Evolutionary conservation across 2,888 invertebrate species (phyloP), one percentile per base, ranked within the genome.

Genomic region (Drosophila pseudotakahashii): DNA sequence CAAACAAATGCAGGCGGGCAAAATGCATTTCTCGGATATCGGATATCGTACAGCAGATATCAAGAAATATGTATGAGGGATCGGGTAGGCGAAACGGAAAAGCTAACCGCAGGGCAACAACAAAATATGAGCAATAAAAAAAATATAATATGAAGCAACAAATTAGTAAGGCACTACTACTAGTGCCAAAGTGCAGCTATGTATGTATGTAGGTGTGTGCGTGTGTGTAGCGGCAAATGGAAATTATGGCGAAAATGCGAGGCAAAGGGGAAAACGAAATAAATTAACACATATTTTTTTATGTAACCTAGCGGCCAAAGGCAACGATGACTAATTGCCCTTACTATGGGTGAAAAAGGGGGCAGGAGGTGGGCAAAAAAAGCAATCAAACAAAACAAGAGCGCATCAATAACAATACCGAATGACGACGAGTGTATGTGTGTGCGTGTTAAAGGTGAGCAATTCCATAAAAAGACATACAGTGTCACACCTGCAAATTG

Each of bases 281-380:
- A 79, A 76, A 79, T 87, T 83, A 81, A 87, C 87, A 87, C 81
- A 77, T 71, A 77, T 71, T 55, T 53, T 82, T 79, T 75, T 83
- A 87, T 84, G 73, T 87, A 83, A 83, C 81, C 61, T 53, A 64
- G 36, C 39, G 37, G 37, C 16, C 36, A 37, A 48, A 50, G 62
- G 63, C 50, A 63, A 44, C 39, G 63, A 63, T 71, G 71, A 71
- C 70, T 71, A 71, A 71, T 71, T 71, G 70, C 39, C 44, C 45
- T 71, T 44, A 72, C 62, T 50, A 26, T 3, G 14, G 13, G n/a
- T 7, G 37, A 7, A 10, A 11, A 16, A n/a, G 14, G 39, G 14
- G 13, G 7, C 26, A 11, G 51, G 26, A 4, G 13, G 23, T 30
- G 14, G 47, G 37, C 9, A 26, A 19, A 41, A 47, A 50, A 45